Base-by-base conservation (phyloP, 2,888 invertebrate species). In the Chorisops tibialis region DNA sequence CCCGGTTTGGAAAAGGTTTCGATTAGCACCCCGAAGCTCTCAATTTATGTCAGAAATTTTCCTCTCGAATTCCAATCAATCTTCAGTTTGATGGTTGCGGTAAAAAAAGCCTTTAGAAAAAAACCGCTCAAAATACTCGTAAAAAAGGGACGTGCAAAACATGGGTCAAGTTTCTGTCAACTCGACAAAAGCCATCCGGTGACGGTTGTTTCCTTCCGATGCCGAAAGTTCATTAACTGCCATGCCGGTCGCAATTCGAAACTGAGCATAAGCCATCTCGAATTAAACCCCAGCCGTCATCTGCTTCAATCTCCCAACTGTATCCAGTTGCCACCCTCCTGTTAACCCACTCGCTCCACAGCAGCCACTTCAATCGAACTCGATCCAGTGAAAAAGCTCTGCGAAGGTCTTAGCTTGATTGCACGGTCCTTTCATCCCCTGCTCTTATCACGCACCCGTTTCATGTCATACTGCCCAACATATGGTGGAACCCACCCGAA, bases 81-180 rank as follows among this genome's bases (percentile, higher is more conserved):
- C 56, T 43, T 56, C 43, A 30, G n/a, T 16, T 56, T 56, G 35
- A 14, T 30, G 50, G 16, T 12, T 16, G n/a, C 30, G 30, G 37
- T 19, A 16, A 4, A 19, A 16, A 37, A 37, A 38, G 51, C 37
- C 49, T 35, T 49, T 49, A 9, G 4, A 48, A 48, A 48, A 49
- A 7, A 35, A 24, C 16, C 41, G 19, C 16, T 18, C 16, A 56
- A 56, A 56, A 19, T 30, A 4, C 41, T 39, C 56, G 35, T 56
- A 56, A 56, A 56, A 35, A 56, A 18, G n/a, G 56, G 30, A 56
- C 45, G 56, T 45, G 56, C 45, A 56, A 56, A 56, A 56, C 43
- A 43, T 30, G 43, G 43, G 35, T 45, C 56, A 56, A 56, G 56
- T 56, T 56, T 56, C 43, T 56, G 56, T 56, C 56, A 43, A 56